Evolutionary conservation across 2,113 vertebrate species (phyloP).

Genomic region (Tricholaema leucomelas): DNA sequence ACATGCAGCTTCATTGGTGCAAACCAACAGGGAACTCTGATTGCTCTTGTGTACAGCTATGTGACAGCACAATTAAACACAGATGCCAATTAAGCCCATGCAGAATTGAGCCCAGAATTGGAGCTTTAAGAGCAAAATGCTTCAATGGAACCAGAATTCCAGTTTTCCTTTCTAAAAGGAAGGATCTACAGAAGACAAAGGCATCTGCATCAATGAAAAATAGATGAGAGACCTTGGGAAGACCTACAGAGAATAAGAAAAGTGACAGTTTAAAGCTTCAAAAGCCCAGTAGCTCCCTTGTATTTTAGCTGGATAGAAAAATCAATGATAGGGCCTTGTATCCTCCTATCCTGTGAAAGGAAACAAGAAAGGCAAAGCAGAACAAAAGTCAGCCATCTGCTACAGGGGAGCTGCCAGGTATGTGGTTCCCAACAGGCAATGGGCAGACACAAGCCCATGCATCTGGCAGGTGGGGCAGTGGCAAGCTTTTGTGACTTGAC

Average conservation of each 20-base stretch:
- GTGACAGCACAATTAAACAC: not conserved
- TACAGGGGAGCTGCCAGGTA: not conserved
- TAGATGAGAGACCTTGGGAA: not conserved
- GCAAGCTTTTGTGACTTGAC: not conserved
- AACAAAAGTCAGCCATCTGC: not conserved
- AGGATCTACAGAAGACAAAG: not conserved
- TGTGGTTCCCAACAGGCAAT: not conserved
- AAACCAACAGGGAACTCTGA: not conserved
- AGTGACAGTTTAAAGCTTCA: not conserved
- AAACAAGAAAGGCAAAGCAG: not conserved
- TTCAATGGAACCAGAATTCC: not conserved
- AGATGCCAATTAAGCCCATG: not conserved
- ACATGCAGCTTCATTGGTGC: not conserved
- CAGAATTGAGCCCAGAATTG: not conserved
- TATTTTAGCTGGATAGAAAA: conserved; percentile 6
- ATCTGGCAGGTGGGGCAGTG: not conserved
- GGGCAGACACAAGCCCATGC: fast-evolving
- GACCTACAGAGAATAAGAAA: not conserved
- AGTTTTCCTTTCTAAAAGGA: not conserved
- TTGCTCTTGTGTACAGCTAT: not conserved
- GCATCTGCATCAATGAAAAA: not conserved
- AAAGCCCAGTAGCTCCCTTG: conserved; percentile 12
- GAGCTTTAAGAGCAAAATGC: not conserved
- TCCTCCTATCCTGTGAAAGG: not conserved
- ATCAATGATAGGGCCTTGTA: conserved; percentile 1